Percentiles rank a stretch among this genome's conserved stretches.
Conservation (phyloP, 2,113 vertebrate species). For the Silurus glanis region DNA sequence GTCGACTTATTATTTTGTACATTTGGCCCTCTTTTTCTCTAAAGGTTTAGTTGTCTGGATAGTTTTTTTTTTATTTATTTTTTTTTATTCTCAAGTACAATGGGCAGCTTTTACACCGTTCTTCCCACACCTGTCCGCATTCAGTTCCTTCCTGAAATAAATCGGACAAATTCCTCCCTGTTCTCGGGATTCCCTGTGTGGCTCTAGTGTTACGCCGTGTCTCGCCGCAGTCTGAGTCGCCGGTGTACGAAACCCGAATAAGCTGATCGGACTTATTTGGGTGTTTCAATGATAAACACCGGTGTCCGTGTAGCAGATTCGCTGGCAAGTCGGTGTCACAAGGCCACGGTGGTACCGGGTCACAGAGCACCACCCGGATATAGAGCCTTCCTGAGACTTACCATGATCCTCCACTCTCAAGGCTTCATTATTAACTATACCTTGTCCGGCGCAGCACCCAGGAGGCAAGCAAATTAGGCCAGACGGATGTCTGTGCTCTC, state of each 20-base stretch:
- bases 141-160: not conserved
- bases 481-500: slow-evolving; percentile 14
- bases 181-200: slow-evolving; percentile 36
- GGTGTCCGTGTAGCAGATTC: slow-evolving; percentile 53
- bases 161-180: slow-evolving; percentile 22
- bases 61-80: not conserved
- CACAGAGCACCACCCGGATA: slow-evolving; percentile 36
- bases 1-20: not conserved
- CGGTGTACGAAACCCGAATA: slow-evolving; percentile 58
- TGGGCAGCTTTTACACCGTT: slow-evolving; percentile 26
- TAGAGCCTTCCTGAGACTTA: slow-evolving; percentile 57
- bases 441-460: slow-evolving; percentile 13
- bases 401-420: slow-evolving; percentile 58
- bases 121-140: slow-evolving; percentile 2
- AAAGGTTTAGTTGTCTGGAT: not conserved
- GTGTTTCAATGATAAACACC: slow-evolving; percentile 39
- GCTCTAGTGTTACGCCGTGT: slow-evolving; percentile 28
- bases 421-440: slow-evolving; percentile 56
- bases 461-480: slow-evolving; percentile 50
- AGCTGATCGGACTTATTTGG: slow-evolving; percentile 49
- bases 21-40: not conserved
- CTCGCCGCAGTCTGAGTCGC: slow-evolving; percentile 7
- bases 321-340: slow-evolving; percentile 54
- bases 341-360: slow-evolving; percentile 38
- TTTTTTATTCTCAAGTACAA: slow-evolving; percentile 9